phyloP scores from a whole-genome alignment of 2,888 invertebrate genomes.

The Erebia epiphron region DNA sequence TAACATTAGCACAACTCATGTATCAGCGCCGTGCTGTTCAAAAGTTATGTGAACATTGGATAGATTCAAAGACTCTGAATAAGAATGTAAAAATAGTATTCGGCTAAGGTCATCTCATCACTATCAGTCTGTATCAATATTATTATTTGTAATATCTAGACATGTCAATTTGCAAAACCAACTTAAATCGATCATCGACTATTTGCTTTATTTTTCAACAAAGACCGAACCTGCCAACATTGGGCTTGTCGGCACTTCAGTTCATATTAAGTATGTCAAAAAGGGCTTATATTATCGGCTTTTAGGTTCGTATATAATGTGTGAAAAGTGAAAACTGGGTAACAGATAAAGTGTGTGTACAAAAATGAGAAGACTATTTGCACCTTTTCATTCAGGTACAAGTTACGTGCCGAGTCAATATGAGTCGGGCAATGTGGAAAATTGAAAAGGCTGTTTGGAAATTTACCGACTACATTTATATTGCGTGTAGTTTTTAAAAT shows the following conservation, averaged over 20 bases:
- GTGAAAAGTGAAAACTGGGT: too few species aligned
- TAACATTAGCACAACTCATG: not conserved
- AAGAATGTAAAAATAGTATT: not conserved
- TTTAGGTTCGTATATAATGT: not conserved
- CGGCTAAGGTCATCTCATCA: not conserved
- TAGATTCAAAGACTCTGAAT: not conserved
- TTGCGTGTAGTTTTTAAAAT: conserved; percentile 40
- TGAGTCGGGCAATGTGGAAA: not conserved
- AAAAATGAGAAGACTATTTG: not conserved
- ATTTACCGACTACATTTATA: conserved; percentile 13
- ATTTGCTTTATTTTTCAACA: not conserved
- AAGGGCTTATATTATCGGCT: not conserved
- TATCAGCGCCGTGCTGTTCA: not conserved
- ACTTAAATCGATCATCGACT: not conserved
- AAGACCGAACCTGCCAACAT: too few species aligned
- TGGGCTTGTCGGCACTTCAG: too few species aligned
- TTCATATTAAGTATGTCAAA: not conserved
- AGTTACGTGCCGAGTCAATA: not conserved
- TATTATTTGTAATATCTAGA: too few species aligned
- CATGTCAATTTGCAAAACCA: not conserved
- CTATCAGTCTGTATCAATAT: too few species aligned
- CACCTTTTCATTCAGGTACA: not conserved
- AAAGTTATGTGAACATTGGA: not conserved
- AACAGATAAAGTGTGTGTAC: not conserved
- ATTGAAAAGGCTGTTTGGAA: conserved; percentile 15